Evolutionary conservation across 2,888 invertebrate genomes (phyloP), one percentile per base, ranked within the genome.

Genomic region (Hyposoter didymator): DNA sequence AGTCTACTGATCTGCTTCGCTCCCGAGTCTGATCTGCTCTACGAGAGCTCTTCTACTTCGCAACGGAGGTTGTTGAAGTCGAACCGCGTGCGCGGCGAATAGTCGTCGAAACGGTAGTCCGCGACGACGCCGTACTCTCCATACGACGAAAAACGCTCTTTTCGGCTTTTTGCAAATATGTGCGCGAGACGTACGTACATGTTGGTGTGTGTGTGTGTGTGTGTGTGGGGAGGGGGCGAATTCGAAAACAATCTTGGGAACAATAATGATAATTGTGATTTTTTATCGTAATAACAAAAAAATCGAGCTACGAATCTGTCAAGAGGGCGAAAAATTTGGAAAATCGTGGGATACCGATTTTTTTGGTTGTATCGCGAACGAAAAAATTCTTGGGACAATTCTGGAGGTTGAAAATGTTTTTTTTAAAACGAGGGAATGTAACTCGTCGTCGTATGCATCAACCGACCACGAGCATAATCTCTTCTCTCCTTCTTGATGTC

Each of bases 71-170:
- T 49, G 64, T 74, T 43, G 59, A 55, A 74, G 79, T 55, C 76
- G 75, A 55, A 70, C 82, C 82, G 82, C 85, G 82, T 73, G 85
- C 66, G 85, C 85, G 82, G 35, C 62, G 59, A 47, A 49, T 84
- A 17, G 19, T 75, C 70, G 55, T 72, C 39, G 28, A 32, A 78
- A 52, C 78, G 72, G 39, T 66, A 52, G 35, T 12, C 67, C 62
- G 83, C 83, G 78, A 78, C 83, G 83, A 73, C 83, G 83, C 83
- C 35, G 76, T 72, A 67, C 72, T 45, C 76, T 17, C 43, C 78
- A 5, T n/a, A 39, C 32, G 22, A 47, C 47, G 4, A 17, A 49
- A 17, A 52, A 2, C 7, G 12, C 14, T 28, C 28, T 59, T 59
- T 59, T 28, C 14, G 55, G 2, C 1, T 55, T 55, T 55, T 22